phyloP scores from a whole-genome alignment of 1,140 invertebrate species.

The Macrostomum lignano region DNA sequence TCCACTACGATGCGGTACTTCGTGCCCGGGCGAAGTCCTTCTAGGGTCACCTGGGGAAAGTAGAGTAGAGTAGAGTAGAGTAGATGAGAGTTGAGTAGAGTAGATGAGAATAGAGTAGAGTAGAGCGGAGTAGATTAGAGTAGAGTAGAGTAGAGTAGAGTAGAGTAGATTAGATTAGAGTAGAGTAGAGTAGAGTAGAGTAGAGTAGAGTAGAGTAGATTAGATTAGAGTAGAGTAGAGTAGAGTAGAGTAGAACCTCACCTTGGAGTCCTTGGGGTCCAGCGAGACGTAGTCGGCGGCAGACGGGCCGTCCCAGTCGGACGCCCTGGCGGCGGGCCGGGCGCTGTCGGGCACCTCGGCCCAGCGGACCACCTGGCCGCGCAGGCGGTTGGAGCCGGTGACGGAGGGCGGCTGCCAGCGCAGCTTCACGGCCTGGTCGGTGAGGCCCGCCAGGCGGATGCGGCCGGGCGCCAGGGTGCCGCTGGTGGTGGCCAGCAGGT shows the following conservation, averaged over 20 bases:
- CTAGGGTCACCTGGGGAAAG: too few relatives aligned
- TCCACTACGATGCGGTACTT: conserved; percentile 21
- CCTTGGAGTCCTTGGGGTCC: conserved; percentile 14
- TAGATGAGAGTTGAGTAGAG: too few relatives aligned
- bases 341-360: conserved; percentile 12
- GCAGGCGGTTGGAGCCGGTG: conserved; percentile 20
- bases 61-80: conserved; percentile 1
- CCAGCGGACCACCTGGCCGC: conserved; percentile 20
- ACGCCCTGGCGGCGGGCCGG: conserved; percentile 11
- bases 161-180: too few relatives aligned
- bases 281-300: conserved; percentile 15
- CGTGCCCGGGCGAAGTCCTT: conserved; percentile 6
- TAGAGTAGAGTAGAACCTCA: conserved; percentile 10
- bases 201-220: too few relatives aligned
- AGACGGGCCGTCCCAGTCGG: conserved; percentile 15
- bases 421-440: conserved; percentile 14
- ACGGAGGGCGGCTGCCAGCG: conserved; percentile 19
- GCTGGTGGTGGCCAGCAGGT: conserved; percentile 14
- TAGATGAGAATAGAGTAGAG: too few relatives aligned
- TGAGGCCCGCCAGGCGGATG: conserved; percentile 13
- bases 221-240: too few relatives aligned
- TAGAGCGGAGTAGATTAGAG: too few relatives aligned
- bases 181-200: too few relatives aligned
- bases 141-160: too few relatives aligned
- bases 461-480: conserved; percentile 22